Evolutionary conservation across 1,140 invertebrate species (phyloP).

Genomic region (Batillaria attramentaria): DNA sequence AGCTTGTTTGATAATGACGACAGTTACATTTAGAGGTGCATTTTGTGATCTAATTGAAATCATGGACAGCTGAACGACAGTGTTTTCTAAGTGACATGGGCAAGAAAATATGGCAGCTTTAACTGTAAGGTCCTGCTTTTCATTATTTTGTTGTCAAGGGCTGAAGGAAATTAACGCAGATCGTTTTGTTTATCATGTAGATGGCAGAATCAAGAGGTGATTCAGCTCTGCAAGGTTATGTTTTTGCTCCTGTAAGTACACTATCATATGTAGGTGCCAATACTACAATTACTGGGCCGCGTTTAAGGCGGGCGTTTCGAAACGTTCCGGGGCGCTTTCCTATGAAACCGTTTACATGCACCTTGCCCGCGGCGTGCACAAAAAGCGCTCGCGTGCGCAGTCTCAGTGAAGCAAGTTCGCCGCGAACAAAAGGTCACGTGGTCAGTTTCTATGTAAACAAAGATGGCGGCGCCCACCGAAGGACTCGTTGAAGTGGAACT

Average conservation of each 20-base stretch:
- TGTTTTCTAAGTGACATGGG: too few species aligned
- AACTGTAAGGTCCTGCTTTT: background rate
- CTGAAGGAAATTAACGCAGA: slow-evolving; percentile 74
- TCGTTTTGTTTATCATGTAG: slow-evolving; percentile 30
- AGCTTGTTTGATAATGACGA: too few species aligned
- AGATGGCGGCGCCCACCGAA: too few species aligned
- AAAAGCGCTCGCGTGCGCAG: too few species aligned
- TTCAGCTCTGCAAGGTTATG: slow-evolving; percentile 71
- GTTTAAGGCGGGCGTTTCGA: too few species aligned
- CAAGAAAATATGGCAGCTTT: too few species aligned
- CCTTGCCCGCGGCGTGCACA: too few species aligned
- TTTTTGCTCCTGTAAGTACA: slow-evolving; percentile 82
- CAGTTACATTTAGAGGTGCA: background rate
- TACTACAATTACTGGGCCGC: background rate
- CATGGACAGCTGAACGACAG: background rate
- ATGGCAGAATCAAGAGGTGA: slow-evolving; percentile 18
- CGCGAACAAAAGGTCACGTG: too few species aligned
- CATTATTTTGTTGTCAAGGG: background rate
- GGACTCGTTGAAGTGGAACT: too few species aligned
- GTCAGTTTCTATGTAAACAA: background rate
- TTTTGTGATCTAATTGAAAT: background rate
- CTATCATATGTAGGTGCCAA: slow-evolving; percentile 32
- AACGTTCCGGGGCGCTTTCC: too few species aligned
- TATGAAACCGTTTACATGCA: background rate
- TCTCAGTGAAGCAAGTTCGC: too few species aligned